Evolutionary conservation across 53 echinoderm and acorn worm species (phyloP).

Genomic region (Echinometra lucunter): DNA sequence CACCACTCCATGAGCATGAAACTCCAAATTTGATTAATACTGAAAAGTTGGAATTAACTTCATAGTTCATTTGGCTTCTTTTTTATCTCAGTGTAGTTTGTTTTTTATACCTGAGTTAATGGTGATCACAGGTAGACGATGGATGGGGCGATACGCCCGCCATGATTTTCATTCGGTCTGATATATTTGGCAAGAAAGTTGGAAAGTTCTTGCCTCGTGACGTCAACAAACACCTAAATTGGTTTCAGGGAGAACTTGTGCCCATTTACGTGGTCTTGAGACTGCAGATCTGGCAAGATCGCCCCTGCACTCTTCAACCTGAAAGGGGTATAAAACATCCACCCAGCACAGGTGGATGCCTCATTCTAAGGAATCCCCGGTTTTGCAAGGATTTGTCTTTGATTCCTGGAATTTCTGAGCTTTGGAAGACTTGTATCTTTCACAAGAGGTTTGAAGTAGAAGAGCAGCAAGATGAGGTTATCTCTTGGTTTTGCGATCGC

Average conservation of each 20-base stretch:
- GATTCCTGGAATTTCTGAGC: neutral
- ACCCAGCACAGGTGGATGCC: neutral
- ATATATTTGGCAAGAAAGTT: constrained; percentile 1
- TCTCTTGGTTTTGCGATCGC: neutral
- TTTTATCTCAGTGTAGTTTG: neutral
- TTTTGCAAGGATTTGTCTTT: neutral
- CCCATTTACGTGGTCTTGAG: neutral
- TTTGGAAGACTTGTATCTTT: neutral
- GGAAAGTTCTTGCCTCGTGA: neutral
- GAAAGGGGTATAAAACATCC: neutral
- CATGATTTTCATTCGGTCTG: neutral
- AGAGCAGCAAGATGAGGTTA: neutral
- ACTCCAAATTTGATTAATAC: neutral
- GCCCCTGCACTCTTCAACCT: neutral
- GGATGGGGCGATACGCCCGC: neutral
- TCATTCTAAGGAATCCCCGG: neutral
- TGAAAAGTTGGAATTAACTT: neutral
- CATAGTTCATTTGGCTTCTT: neutral
- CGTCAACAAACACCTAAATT: neutral
- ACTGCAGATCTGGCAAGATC: constrained; percentile 11
- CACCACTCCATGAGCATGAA: neutral
- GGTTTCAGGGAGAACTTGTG: neutral
- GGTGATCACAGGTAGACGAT: neutral
- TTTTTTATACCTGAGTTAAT: neutral
- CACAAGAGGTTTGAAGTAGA: neutral